Base-by-base conservation (phyloP, 2,797 vertebrate species). In the Pangasius larnaudii region DNA sequence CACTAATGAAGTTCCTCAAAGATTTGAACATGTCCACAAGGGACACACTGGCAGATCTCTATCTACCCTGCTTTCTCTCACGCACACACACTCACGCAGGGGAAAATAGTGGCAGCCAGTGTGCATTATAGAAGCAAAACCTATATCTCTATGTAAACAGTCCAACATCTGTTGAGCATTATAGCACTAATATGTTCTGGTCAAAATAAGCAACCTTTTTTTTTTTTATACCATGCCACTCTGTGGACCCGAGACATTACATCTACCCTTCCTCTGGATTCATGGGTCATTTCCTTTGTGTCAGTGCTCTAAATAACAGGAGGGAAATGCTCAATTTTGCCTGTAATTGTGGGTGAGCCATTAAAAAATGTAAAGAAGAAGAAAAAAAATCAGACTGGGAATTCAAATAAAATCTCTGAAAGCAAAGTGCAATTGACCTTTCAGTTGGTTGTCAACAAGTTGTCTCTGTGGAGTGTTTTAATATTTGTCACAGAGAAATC, bases 301-400 rank as follows among this genome's bases (percentile, higher is more conserved):
- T 16, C 39, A 56, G 86, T 87, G 92, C 89, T 93, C 94, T 91
- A 93, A 94, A 93, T 93, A 92, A 90, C 91, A 91, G 88, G 90
- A 90, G 95, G 95, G 95, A 96, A 96, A 94, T 93, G 94, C 93
- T 91, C 93, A 89, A 95, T 96, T 96, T 96, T 91, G 89, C 85
- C 92, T 80, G 89, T 86, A 91, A 92, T 93, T 90, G 92, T 88
- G 89, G 90, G 91, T 87, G 91, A 80, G 92, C 91, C 93, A 92
- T 94, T 93, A 93, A 71, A 71, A 61, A 75, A 85, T 69, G n/a
- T 53, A 9, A 82, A 39, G 14, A 80, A 56, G 46, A 30, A 56
- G 13, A 51, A 27, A 77, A 22, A 30, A 14, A 53, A 61, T 51
- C 36, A 39, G 24, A 67, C 63, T 24, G 51, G 80, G 42, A 84